Evolutionary conservation across 2,888 invertebrate genomes (phyloP).

Genomic region (Emesis russula): DNA sequence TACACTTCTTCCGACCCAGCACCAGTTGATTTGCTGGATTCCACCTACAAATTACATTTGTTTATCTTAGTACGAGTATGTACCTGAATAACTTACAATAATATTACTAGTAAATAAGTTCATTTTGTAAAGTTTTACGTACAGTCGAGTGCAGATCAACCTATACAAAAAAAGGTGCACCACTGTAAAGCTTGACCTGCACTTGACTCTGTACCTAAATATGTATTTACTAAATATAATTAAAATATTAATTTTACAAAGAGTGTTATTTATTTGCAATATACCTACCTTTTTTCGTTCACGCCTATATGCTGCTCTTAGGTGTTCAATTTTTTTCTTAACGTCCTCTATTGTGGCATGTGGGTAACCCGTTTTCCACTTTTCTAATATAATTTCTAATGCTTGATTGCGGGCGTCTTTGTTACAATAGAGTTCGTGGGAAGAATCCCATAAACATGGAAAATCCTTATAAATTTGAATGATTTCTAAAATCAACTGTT

Average conservation of each 20-base stretch:
- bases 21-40: not conserved
- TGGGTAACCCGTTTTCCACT: slow-evolving; percentile 49
- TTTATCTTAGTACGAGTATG: not conserved
- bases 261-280: too few relatives aligned
- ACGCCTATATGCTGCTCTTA: too few relatives aligned
- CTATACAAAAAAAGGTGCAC: too few relatives aligned
- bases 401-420: slow-evolving; percentile 62
- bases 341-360: not conserved
- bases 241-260: too few relatives aligned
- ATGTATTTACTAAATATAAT: too few relatives aligned
- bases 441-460: slow-evolving; percentile 33
- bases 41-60: not conserved
- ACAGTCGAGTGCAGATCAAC: too few relatives aligned
- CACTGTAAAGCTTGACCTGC: not conserved
- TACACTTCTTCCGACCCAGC: not conserved
- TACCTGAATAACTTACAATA: not conserved
- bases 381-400: slow-evolving; percentile 55
- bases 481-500: slow-evolving; percentile 21
- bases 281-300: too few relatives aligned
- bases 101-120: not conserved
- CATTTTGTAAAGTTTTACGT: not conserved
- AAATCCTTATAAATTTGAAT: slow-evolving; percentile 39
- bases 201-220: not conserved
- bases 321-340: too few relatives aligned
- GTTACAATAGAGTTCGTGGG: slow-evolving; percentile 46